Evolutionary conservation across 2,113 vertebrate genomes (phyloP), one percentile per base, ranked within the genome.

Genomic region (Scolopax mira): DNA sequence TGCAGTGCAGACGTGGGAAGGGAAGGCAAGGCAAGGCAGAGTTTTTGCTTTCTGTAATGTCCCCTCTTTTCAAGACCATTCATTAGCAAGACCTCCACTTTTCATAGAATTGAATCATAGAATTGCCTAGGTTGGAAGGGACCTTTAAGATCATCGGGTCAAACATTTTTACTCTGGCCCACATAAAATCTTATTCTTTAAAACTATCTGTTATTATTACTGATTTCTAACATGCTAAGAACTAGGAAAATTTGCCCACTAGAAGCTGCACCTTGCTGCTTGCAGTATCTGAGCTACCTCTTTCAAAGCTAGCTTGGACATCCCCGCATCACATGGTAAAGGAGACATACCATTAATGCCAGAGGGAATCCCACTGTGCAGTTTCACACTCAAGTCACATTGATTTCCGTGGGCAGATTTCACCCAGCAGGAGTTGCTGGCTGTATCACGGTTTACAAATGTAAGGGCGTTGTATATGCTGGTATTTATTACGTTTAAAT

Each of bases 341-440:
- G 70, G 77, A 94, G 95, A 89, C 17, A 30, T 27, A 16, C 39
- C 1, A 0, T 3, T 48, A 44, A 41, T 44, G 83, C 70, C 87
- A 81, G 83, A 44, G 80, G 24, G 84, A 33, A 7, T 30, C 89
- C 91, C 2, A 4, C 91, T 65, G 89, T 42, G 94, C 95, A 94
- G 95, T 95, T 97, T 96, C 77, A 94, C 93, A 84, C 95, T 75
- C 89, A 71, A 92, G 84, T 87, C 96, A 89, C 84, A 33, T 75
- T 93, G 93, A 81, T 87, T 92, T 97, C 94, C 5, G 7, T 79
- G 87, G 86, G 70, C 91, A 89, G 89, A 75, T 95, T 95, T 93
- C 79, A 62, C 92, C 44, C 94, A 81, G 93, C 91, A 82, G 89
- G 95, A 79, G 42, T 12, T 95, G 1, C 18, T 96, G 93, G 66